These are phyloP conservation scores for Sebastes iracundus DNA, from an alignment of 2,797 vertebrate species.

Conservation along the genomic window DNA sequence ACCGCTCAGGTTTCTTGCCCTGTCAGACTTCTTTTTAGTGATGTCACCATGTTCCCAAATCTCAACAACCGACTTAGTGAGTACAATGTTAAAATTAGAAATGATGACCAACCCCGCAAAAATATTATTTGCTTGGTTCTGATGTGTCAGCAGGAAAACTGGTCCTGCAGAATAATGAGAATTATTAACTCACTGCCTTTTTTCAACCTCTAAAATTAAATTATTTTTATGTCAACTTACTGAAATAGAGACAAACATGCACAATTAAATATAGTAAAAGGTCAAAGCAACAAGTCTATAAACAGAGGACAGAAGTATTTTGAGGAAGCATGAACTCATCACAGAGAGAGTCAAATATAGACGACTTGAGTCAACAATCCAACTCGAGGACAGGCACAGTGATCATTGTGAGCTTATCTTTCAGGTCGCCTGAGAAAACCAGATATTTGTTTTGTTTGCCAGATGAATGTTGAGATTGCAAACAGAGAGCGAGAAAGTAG, in stretches of 20 bases:
- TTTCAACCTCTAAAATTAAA: not conserved
- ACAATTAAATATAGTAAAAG: not conserved
- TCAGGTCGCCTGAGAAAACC: not conserved
- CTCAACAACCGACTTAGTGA: not conserved
- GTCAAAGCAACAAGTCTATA: not conserved
- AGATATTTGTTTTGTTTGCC: not conserved
- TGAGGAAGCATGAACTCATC: not conserved
- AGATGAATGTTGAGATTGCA: not conserved
- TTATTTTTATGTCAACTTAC: not conserved
- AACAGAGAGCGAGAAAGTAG: not conserved
- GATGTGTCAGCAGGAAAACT: not conserved
- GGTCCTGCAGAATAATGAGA: not conserved
- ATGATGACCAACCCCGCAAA: not conserved
- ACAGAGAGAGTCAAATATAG: constrained; percentile 1
- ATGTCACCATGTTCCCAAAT: not conserved
- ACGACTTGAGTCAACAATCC: constrained; percentile 19
- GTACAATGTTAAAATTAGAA: not conserved
- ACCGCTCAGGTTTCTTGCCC: not conserved
- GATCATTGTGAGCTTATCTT: constrained; percentile 36
- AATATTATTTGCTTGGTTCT: accelerated
- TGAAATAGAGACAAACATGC: not conserved
- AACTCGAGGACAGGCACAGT: not conserved
- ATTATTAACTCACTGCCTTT: not conserved
- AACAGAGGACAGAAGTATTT: not conserved
- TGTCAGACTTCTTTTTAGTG: not conserved